Base-by-base conservation (phyloP, 2,888 invertebrate species). In the Ryuthela nishihirai region DNA sequence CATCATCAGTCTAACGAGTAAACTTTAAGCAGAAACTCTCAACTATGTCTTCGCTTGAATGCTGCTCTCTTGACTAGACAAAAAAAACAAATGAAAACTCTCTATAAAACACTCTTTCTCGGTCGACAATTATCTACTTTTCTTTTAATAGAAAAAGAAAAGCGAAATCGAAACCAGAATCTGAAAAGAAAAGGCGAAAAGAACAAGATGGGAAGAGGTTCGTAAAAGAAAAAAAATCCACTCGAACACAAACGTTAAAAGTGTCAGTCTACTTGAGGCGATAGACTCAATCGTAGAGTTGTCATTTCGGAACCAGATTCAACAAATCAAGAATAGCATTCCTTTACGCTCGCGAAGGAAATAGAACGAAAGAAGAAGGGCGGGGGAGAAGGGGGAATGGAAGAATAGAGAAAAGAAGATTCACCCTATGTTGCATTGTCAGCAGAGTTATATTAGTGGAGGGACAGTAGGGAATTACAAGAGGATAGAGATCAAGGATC, bases 321-420 rank as follows among this genome's bases (percentile, higher is more conserved):
- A 35, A 36, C 34, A 25, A 39, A 54, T 41, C 47, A 24, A 12
- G 12, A 29, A 29, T 12, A 29, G 12, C 7, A 29, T 12, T 29
- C 29, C 9, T 12, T 29, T 29, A n/a, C n/a, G n/a, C n/a, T n/a
- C n/a, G n/a, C 12, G 36, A 35, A 18, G 41, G 41, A 47, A 54
- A 41, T 47, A 21, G 38, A 40, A 32, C 20, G 39, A 10, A 23
- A 24, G 36, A 24, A 40, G 12, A 32, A 40, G 18, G 34, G 17
- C 23, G 18, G 36, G 29, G 23, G 39, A 38, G 26, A 35, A 38
- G 43, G 10, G 23, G 41, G 12, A n/a, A 17, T 26, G 23, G 10
- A 17, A 48, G 35, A 40, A 49, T 38, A 32, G 39, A 34, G 41
- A 12, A 24, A 44, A 26, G 40, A 32, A 36, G n/a, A n/a, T n/a